phyloP scores from a whole-genome alignment of 2,113 vertebrate genomes.

The Aphelocoma coerulescens region DNA sequence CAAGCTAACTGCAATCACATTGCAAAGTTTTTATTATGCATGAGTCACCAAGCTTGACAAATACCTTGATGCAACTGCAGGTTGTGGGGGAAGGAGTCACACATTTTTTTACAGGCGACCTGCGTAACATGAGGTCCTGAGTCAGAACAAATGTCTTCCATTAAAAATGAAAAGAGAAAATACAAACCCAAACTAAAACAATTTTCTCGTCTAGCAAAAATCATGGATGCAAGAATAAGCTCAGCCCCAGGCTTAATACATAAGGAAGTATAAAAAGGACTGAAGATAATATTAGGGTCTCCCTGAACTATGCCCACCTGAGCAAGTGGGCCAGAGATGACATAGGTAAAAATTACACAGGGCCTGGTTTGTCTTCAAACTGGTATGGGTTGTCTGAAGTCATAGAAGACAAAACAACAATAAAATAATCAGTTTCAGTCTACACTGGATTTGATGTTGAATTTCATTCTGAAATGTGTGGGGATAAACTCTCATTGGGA shows the following conservation, averaged over 20 bases:
- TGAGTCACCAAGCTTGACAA: slow-evolving; percentile 8
- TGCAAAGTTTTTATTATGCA: background rate
- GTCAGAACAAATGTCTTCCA: background rate
- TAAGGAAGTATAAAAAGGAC: background rate
- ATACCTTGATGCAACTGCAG: background rate
- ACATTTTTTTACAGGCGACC: background rate
- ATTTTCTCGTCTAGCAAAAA: background rate
- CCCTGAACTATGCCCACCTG: background rate
- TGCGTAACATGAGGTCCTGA: background rate
- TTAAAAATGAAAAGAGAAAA: background rate
- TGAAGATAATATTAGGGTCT: background rate
- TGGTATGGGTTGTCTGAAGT: background rate
- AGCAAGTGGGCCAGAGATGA: background rate
- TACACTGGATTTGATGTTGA: background rate
- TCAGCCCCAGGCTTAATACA: background rate
- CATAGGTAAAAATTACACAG: background rate
- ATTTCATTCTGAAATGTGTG: background rate
- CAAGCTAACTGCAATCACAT: background rate
- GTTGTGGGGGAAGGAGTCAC: background rate
- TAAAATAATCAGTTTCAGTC: background rate
- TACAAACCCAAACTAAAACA: background rate
- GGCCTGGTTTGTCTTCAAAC: background rate
- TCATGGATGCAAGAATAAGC: background rate
- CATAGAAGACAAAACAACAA: background rate
- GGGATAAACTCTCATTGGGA: background rate